A percentile compares a stretch with the other conserved stretches of the same genome.
phyloP scores from a whole-genome alignment of 2,888 invertebrate genomes.

The Terebella lapidaria region DNA sequence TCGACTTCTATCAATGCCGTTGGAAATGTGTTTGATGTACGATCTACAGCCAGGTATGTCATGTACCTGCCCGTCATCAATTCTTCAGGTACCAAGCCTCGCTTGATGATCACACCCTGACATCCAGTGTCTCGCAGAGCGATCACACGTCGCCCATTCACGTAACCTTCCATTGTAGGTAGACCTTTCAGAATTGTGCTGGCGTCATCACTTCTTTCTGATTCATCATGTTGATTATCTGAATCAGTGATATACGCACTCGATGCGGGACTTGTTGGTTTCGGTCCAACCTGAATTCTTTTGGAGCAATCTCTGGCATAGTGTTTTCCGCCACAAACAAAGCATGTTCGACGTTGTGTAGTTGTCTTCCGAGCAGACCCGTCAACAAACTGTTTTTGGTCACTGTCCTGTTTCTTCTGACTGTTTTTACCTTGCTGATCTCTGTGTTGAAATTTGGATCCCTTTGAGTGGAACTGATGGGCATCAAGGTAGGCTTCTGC shows the following conservation, averaged over 20 bases:
- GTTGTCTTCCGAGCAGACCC: too few relatives aligned
- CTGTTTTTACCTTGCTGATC: too few relatives aligned
- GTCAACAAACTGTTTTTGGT: too few relatives aligned
- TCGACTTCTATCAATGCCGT: neutral
- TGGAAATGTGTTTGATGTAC: neutral
- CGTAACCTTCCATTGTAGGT: neutral
- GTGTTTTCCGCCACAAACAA: neutral
- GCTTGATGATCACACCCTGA: neutral
- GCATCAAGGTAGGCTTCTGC: neutral
- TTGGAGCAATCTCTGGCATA: neutral
- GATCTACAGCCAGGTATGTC: neutral
- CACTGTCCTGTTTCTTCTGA: too few relatives aligned
- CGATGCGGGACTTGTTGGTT: too few relatives aligned
- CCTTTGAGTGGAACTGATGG: neutral
- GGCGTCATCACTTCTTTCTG: neutral
- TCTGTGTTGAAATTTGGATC: too few relatives aligned
- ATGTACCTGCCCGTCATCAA: neutral
- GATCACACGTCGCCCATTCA: neutral
- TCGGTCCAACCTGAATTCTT: too few relatives aligned
- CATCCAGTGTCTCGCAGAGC: neutral
- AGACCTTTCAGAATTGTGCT: neutral
- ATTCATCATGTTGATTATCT: neutral
- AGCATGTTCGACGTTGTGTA: too few relatives aligned
- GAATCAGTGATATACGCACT: neutral
- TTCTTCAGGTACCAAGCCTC: neutral